Evolutionary conservation across 92 coral and sea anemone species (phyloP).

Genomic region (Plumapathes pennacea): DNA sequence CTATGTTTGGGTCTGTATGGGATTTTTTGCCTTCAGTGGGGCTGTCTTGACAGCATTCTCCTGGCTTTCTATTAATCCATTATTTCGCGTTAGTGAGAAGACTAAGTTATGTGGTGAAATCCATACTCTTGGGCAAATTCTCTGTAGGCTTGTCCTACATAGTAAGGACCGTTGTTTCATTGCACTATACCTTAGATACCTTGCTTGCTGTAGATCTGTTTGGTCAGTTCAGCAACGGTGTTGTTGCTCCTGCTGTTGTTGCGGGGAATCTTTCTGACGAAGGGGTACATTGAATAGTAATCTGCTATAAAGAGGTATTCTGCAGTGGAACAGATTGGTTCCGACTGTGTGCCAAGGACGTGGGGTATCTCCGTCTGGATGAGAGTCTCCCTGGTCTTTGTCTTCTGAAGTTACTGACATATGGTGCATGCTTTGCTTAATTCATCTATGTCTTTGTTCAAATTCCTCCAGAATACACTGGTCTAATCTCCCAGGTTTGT

Average conservation of each 20-base stretch:
- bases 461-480: constrained; percentile 37
- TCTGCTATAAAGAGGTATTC: constrained; percentile 38
- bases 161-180: constrained; percentile 65
- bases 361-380: constrained; percentile 58
- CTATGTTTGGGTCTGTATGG: too few relatives aligned
- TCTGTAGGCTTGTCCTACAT: constrained; percentile 21
- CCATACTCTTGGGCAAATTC: constrained; percentile 48
- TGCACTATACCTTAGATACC: constrained; percentile 40
- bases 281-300: constrained; percentile 48
- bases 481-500: constrained; percentile 48
- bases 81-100: constrained; percentile 49
- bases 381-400: constrained; percentile 41
- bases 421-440: too few relatives aligned
- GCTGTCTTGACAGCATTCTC: constrained; percentile 30
- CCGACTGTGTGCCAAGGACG: constrained; percentile 35
- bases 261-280: constrained; percentile 57
- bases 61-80: constrained; percentile 60
- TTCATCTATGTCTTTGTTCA: constrained; percentile 54
- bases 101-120: constrained; percentile 52
- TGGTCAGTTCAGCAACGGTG: constrained; percentile 33
- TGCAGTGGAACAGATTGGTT: constrained; percentile 19
- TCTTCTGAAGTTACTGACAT: too few relatives aligned
- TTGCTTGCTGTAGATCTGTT: constrained; percentile 58
- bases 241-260: constrained; percentile 51
- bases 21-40: too few relatives aligned